Conservation (phyloP, 2,113 vertebrate genomes). For the Ictalurus furcatus region DNA sequence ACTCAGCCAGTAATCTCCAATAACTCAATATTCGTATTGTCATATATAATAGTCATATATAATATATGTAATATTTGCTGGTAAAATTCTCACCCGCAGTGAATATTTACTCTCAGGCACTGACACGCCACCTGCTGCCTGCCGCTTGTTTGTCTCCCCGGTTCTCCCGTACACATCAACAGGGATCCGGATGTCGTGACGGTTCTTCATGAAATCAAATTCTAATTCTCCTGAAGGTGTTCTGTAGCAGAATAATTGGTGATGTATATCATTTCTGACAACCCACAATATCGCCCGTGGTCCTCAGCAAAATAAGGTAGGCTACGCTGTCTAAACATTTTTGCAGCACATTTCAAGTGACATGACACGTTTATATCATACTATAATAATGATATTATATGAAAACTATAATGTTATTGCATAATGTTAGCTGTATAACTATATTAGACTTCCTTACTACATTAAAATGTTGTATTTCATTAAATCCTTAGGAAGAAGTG, state of each 20-base stretch:
- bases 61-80: neutral
- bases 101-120: slow-evolving; percentile 85
- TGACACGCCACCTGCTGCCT: slow-evolving; percentile 68
- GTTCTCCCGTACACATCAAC: slow-evolving; percentile 75
- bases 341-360: neutral
- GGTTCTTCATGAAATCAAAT: slow-evolving; percentile 86
- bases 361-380: neutral
- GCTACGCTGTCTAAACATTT: neutral
- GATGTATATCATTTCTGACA: neutral
- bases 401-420: neutral
- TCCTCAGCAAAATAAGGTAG: neutral
- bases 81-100: slow-evolving; percentile 60
- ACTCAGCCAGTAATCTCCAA: neutral
- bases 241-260: slow-evolving; percentile 61
- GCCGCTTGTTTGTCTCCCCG: slow-evolving; percentile 70
- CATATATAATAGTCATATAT: no score
- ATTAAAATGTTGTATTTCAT: no score
- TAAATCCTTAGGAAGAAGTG: no score
- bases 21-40: neutral
- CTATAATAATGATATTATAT: no score
- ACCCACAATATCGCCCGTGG: neutral
- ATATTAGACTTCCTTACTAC: neutral
- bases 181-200: slow-evolving; percentile 88
- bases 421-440: no score
- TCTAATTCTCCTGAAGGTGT: slow-evolving; percentile 77